Base-by-base conservation (phyloP, 2,797 vertebrate species). In the Menidia menidia region DNA sequence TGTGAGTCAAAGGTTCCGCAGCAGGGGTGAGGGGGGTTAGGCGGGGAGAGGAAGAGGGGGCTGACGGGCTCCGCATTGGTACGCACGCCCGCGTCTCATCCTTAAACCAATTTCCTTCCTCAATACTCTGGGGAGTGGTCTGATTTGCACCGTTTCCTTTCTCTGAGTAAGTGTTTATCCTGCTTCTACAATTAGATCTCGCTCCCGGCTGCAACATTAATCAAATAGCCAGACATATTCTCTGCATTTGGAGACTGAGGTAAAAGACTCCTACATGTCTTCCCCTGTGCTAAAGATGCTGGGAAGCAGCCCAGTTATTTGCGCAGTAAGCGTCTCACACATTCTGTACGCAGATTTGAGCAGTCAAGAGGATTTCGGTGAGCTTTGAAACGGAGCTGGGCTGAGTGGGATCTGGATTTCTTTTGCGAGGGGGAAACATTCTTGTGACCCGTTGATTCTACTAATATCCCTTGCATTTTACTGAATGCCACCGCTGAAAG, bases 141-240 rank as follows among this genome's bases (percentile, higher is more conserved):
- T 88, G 86, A 92, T 92, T 90, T 90, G 87, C 88, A 85, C 83
- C 56, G 71, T 84, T 90, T 87, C 87, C 88, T 87, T 87, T 84
- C 90, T 83, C 65, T 4, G 67, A 81, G 77, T 80, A 83, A 91
- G 89, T 92, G 90, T 93, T 94, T 93, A 91, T 92, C 86, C 91
- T 87, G 85, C 82, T 87, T 89, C 89, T 81, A 91, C 91, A 93
- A 93, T 93, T 93, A 92, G 88, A 91, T 88, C 86, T 82, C 12
- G 66, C 87, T 88, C 88, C 88, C 84, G 80, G 86, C 83, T 75
- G 78, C 73, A 72, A 78, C 89, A 91, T 92, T 92, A 91, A 93
- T 93, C 85, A 90, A 91, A 90, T 82, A 74, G 81, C 77, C 85
- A 73, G 88, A 85, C 86, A 59, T 79, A 72, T 80, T 87, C 82